Evolutionary conservation across 2,888 invertebrate genomes (phyloP), one percentile per base, ranked within the genome.

Genomic region (Acanthoscelides obtectus): DNA sequence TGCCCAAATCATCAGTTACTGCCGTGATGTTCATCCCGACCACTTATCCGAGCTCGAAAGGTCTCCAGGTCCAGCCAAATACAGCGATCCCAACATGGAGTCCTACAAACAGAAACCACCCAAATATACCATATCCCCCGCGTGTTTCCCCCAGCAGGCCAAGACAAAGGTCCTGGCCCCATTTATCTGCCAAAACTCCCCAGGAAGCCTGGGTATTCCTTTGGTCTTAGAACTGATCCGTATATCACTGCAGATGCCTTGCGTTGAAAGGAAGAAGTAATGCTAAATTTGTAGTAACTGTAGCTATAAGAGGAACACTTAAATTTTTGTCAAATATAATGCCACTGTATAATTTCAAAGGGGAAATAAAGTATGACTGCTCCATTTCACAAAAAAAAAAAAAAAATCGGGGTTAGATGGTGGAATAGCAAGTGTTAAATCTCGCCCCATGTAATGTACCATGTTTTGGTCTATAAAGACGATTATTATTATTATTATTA

Each of bases 201-300:
- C 2, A 63, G 69, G 72, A 72, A 72, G 45, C 84, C 66, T 78
- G 83, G 87, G 27, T 90, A 87, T 79, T 89, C 90, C 21, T 91
- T 91, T 81, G 91, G 91, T 25, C 86, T 86, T n/a, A 89, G 90
- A 67, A 86, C 86, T 75, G 85, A 87, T 25, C 88, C 89, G 6
- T 88, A 90, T 83, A 87, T 91, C 77, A 87, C 89, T 70, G 86
- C 87, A 27, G 87, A 88, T 78, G 76, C 78, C 78, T 0, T 79
- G 79, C 65, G 69, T 77, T 0, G 74, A 74, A 20, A 69, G 75
- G 66, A 71, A 45, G 22, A 45, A 68, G 27, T 22, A 21, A 12
- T 68, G 68, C 25, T 8, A 68, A 68, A 66, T 66, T 22, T 6
- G 45, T 45, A 45, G 45, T 45, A 45, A 45, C 45, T 45, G 45